These are phyloP conservation scores for Chionodraco myersi DNA, from an alignment of 2,113 vertebrate species.

Conservation along the genomic window DNA sequence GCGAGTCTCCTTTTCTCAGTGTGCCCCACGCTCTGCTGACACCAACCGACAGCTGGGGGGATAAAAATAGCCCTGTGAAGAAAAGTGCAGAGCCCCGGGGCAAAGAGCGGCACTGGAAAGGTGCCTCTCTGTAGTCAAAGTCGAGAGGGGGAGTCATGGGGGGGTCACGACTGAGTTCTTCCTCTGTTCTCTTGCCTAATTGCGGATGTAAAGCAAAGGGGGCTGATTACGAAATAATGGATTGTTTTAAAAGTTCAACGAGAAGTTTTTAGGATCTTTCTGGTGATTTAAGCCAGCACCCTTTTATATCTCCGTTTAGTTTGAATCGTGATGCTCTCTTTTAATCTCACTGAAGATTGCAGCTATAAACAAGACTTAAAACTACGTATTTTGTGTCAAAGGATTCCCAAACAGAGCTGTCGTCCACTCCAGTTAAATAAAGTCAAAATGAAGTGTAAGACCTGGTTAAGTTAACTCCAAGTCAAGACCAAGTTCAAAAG, in stretches of 20 bases:
- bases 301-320: background rate
- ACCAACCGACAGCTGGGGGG: slow-evolving; percentile 80
- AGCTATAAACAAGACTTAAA: background rate
- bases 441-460: too few species aligned
- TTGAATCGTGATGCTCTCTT: background rate
- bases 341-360: background rate
- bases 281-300: too few species aligned
- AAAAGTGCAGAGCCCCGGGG: slow-evolving; percentile 59
- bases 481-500: too few species aligned
- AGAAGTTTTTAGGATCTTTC: background rate
- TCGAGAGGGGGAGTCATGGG: slow-evolving; percentile 1
- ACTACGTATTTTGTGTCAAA: background rate
- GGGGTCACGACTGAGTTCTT: slow-evolving; percentile 3
- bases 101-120: slow-evolving; percentile 39
- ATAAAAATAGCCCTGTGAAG: slow-evolving; percentile 79
- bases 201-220: background rate
- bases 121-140: slow-evolving; percentile 41
- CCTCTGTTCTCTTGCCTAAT: background rate
- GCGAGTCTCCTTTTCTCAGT: slow-evolving; percentile 60
- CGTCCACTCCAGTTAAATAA: too few species aligned
- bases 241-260: background rate
- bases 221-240: background rate
- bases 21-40: slow-evolving; percentile 71
- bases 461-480: too few species aligned
- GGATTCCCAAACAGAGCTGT: background rate